Conservation (phyloP, 2,113 vertebrate genomes). For the Hippopotamus amphibius region DNA sequence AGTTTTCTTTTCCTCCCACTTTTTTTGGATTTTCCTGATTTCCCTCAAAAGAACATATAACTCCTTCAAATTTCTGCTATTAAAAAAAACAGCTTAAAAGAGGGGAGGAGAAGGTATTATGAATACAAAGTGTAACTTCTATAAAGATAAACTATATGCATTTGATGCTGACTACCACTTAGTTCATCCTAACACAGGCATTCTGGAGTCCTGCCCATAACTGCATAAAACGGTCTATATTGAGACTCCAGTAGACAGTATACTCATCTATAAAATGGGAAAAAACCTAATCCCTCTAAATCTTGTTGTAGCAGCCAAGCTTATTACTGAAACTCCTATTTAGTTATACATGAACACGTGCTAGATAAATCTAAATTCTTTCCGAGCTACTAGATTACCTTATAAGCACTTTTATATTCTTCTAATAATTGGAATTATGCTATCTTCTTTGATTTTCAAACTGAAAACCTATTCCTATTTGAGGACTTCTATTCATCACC, state of each 20-base stretch:
- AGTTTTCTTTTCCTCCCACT: not conserved
- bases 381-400: not conserved
- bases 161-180: not conserved
- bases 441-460: not conserved
- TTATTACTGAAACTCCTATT: slow-evolving; percentile 17
- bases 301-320: not conserved
- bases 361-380: not conserved
- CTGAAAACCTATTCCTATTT: slow-evolving; percentile 17
- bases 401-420: not conserved
- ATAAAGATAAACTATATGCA: not conserved
- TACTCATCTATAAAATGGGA: not conserved
- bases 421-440: not conserved
- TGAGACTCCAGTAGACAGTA: not conserved
- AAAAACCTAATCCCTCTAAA: not conserved
- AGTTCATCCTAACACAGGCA: not conserved
- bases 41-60: not conserved
- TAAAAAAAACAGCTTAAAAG: not conserved
- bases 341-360: not conserved
- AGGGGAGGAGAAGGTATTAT: not conserved
- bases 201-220: not conserved
- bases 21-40: slow-evolving; percentile 36
- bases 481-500: not conserved
- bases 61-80: not conserved
- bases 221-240: not conserved
- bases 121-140: not conserved